Evolutionary conservation across 2,888 invertebrate genomes (phyloP), one percentile per base, ranked within the genome.

Genomic region (Trissolcus brochymenae): DNA sequence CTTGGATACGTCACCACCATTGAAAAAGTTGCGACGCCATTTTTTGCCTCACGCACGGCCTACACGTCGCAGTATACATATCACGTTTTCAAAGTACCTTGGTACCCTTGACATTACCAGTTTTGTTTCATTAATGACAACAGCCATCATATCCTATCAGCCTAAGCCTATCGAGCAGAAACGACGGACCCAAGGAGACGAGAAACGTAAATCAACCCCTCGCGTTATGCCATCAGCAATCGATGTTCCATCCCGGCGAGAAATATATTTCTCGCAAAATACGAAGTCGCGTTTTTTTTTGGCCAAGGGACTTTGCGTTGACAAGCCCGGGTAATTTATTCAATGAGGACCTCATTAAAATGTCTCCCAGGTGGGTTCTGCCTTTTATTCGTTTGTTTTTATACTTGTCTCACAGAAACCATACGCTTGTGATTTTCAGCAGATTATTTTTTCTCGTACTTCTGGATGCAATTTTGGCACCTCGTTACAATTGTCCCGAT

Each of bases 11-110:
- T 83, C 84, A 83, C 80, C 79, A 79, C 82, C 81, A 81, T 81
- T 82, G 83, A 80, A 76, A 35, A 84, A 82, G 82, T 84, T 82
- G 79, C 79, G 83, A 80, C 83, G 83, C 84, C 84, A 84, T 84
- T 84, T 84, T 83, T 84, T 82, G 80, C 82, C 82, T 80, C 82
- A 82, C 81, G 81, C 78, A 82, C 82, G 81, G 79, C 80, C 65
- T 65, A 76, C 59, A 70, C 71, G 73, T 56, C 61, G 40, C 35
- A 65, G 65, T 29, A 4, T 9, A 76, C 68, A 75, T 59, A 76
- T 76, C 75, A 71, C 64, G 60, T 67, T 70, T 54, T 40, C 43
- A 17, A 53, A 71, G 65, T 60, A 77, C 64, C 66, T 66, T 62
- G 65, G 71, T 71, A 76, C 70, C 71, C 76, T 71, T 71, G 72